phyloP scores from a whole-genome alignment of 2,888 invertebrate species.

The Smittia aterrima region DNA sequence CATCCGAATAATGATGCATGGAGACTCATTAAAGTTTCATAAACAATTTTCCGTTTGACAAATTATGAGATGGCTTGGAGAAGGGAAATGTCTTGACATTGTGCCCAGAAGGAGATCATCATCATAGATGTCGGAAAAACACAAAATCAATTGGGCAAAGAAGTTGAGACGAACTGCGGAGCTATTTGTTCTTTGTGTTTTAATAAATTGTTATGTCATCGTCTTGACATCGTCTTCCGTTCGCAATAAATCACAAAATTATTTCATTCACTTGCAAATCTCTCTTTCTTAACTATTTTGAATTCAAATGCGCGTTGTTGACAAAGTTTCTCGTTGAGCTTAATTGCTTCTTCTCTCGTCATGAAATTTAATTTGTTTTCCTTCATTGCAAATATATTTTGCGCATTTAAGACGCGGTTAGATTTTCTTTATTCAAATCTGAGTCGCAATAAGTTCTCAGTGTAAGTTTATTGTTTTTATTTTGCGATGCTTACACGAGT shows the following conservation, averaged over 20 bases:
- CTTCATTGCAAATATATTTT: neutral
- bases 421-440: neutral
- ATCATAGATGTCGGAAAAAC: neutral
- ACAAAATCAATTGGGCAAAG: neutral
- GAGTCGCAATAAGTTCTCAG: too few relatives aligned
- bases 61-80: too few relatives aligned
- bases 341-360: neutral
- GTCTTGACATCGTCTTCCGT: neutral
- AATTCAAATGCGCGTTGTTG: too few relatives aligned
- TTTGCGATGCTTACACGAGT: neutral
- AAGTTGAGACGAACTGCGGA: neutral
- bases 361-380: slow-evolving; percentile 6
- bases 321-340: neutral
- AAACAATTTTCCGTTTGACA: too few relatives aligned
- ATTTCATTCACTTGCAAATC: neutral
- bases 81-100: too few relatives aligned
- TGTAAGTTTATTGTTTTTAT: neutral
- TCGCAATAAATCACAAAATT: neutral
- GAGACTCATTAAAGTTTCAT: too few relatives aligned
- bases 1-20: too few relatives aligned
- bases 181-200: neutral
- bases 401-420: neutral
- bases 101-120: neutral
- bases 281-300: neutral
- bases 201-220: neutral